Evolutionary conservation across 2,888 invertebrate genomes (phyloP).

Genomic region (Gordius sp.): DNA sequence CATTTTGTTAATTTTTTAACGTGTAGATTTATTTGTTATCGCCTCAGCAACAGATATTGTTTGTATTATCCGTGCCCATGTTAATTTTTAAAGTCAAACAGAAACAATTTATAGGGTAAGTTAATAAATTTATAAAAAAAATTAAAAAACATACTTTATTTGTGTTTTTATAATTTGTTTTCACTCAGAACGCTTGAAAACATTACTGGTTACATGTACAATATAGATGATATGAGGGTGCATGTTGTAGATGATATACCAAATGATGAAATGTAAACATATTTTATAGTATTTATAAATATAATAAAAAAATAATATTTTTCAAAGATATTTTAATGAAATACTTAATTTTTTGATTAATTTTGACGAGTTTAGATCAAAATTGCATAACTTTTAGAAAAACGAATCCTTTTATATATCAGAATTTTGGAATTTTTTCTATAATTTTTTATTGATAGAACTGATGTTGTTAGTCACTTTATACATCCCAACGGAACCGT

Average conservation of each 20-base stretch:
- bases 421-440: neutral
- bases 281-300: neutral
- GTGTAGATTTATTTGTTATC: neutral
- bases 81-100: constrained; percentile 1
- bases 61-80: constrained; percentile 1
- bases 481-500: neutral
- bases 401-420: neutral
- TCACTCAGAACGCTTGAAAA: neutral
- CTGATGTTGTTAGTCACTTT: constrained; percentile 3
- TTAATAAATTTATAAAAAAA: too few species aligned
- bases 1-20: neutral
- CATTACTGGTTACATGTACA: neutral
- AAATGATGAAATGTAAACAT: neutral
- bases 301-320: neutral
- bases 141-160: neutral
- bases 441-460: neutral
- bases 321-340: neutral
- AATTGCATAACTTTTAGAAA: neutral
- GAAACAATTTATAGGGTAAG: neutral
- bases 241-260: neutral
- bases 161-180: neutral
- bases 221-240: neutral
- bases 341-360: neutral
- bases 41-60: neutral
- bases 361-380: neutral